Evolutionary conservation across 1,140 invertebrate genomes (phyloP), one percentile per base, ranked within the genome.

Genomic region (Magallana angulata): DNA sequence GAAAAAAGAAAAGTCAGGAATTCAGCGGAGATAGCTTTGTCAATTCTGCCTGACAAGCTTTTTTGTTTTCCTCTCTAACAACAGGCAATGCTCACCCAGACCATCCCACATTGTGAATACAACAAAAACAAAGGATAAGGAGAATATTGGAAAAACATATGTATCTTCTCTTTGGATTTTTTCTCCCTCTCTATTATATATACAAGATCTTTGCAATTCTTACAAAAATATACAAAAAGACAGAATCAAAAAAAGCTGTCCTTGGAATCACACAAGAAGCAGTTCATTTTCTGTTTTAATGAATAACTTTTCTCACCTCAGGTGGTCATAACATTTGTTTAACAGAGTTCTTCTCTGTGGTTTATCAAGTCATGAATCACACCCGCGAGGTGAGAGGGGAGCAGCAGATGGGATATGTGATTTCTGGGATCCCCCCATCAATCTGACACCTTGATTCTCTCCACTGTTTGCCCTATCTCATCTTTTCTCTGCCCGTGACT

Each of bases 281-380:
- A 12, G 12, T 62, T 12, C 24, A 76, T 76, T 30, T n/a, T 76
- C 18, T 9, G 24, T 9, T 76, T 76, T 36, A 76, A 48, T 76
- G 68, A 30, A 76, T 24, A 76, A 18, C 14, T 76, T 76, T 76
- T 48, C 36, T 30, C 9, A 76, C 68, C 36, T 76, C 24, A 76
- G 68, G 68, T 76, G 68, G 68, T 76, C 68, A 76, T 76, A 76
- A 76, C 68, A 76, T 76, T 76, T 76, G 68, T 76, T 76, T 76
- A 30, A 76, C 68, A 12, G 68, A 30, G 68, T 76, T 76, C 68
- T 12, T 76, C 68, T 76, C 68, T 76, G 18, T 30, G 68, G 14
- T 76, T 76, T 76, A 76, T 76, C 68, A 18, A 5, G 68, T 76
- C 68, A 30, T 76, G 30, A 76, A 76, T 76, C 68, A 76, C 68